phyloP scores from a whole-genome alignment of 64 coral and sea anemone genomes.

The Actinia equina region DNA sequence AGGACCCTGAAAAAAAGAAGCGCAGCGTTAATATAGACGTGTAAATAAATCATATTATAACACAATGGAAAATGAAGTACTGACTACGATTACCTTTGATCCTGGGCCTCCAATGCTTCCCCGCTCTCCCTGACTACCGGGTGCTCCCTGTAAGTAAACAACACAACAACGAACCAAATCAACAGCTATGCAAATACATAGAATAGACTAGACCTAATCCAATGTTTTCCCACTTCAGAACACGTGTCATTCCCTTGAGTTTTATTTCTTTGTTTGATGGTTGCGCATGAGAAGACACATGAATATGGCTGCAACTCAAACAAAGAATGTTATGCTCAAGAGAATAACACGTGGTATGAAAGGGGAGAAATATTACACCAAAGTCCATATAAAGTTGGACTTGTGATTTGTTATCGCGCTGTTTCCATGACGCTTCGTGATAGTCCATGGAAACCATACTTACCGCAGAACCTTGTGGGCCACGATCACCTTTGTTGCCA shows the following conservation, averaged over 20 bases:
- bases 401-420: neutral
- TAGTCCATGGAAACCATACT: neutral
- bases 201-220: neutral
- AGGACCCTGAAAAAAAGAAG: constrained; percentile 8
- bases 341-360: too few relatives aligned
- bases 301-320: too few relatives aligned
- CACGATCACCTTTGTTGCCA: constrained; percentile 19
- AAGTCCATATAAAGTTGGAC: too few relatives aligned
- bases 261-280: too few relatives aligned
- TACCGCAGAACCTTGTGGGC: constrained; percentile 6
- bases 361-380: too few relatives aligned
- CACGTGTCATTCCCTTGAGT: too few relatives aligned
- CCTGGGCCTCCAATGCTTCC: neutral
- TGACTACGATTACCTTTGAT: neutral
- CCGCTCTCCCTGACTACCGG: neutral
- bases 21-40: neutral
- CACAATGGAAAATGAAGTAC: too few relatives aligned
- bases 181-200: neutral
- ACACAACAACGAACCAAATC: neutral
- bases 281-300: too few relatives aligned
- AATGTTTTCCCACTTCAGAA: too few relatives aligned
- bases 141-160: neutral
- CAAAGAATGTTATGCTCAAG: too few relatives aligned
- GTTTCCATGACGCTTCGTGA: neutral
- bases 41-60: neutral